Percentiles rank a stretch among this genome's conserved stretches.
Evolutionary conservation across 2,888 invertebrate genomes (phyloP).

Genomic region (Urechis unicinctus): DNA sequence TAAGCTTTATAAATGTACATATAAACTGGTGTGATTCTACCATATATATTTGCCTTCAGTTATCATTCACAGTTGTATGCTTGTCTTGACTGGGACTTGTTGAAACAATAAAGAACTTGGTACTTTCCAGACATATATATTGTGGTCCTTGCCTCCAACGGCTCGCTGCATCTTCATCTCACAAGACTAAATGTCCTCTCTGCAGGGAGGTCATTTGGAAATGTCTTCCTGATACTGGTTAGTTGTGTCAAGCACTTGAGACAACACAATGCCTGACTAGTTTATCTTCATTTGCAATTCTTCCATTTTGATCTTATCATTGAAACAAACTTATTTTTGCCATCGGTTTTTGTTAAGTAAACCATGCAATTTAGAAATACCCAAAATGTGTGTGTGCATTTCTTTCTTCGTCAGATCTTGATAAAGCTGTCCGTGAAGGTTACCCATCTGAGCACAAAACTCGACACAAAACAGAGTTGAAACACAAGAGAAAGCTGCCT

Average conservation of each 20-base stretch:
- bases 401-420: not conserved
- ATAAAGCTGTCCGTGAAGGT: not conserved
- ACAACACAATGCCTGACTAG: no score
- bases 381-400: no score
- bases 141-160: constrained; percentile 2
- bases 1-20: not conserved
- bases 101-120: no score
- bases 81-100: no score
- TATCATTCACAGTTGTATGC: no score
- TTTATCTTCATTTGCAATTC: no score
- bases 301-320: no score
- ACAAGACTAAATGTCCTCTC: constrained; percentile 1
- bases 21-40: not conserved
- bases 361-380: no score
- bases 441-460: not conserved
- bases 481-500: not conserved
- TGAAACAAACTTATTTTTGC: no score
- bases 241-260: no score
- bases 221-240: not conserved
- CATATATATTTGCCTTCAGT: no score
- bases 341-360: no score
- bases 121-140: not conserved
- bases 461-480: not conserved
- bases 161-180: not conserved
- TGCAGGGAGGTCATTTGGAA: not conserved